Conservation (phyloP, 2,113 vertebrate species). For the Dromiciops gliroides region DNA sequence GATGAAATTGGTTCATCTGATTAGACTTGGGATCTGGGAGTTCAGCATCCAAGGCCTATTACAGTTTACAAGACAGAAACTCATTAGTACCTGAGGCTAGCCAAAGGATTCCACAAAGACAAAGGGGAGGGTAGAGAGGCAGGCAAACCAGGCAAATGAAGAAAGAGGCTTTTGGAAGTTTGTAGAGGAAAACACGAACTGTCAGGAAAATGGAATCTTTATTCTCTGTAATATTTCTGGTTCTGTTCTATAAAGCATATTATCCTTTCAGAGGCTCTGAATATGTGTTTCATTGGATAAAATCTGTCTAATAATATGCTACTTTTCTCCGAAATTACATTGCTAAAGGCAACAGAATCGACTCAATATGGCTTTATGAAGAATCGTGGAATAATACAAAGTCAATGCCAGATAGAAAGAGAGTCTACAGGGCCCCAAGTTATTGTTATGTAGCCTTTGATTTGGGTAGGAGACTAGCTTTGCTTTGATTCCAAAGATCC, state of each 20-base stretch:
- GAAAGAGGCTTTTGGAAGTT: background rate
- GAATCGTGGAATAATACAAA: background rate
- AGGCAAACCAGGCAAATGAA: rapidly evolving
- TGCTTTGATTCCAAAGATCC: background rate
- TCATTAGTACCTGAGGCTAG: background rate
- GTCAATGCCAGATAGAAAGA: background rate
- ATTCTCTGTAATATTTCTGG: background rate
- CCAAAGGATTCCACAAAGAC: background rate
- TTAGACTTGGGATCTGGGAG: background rate
- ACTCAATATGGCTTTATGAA: constrained; percentile 19
- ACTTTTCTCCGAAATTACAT: background rate
- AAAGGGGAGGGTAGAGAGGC: background rate
- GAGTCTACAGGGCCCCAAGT: background rate
- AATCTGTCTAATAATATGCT: background rate
- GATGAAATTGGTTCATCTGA: rapidly evolving
- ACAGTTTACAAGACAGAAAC: background rate
- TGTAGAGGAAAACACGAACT: rapidly evolving
- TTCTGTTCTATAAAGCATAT: background rate
- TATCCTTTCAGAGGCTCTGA: background rate
- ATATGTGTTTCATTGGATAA: background rate
- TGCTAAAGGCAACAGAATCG: background rate
- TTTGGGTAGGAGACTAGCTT: background rate
- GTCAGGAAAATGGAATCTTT: background rate
- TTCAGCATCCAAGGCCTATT: too few species aligned
- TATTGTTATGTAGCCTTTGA: background rate